phyloP scores from a whole-genome alignment of 1,140 invertebrate species.

The Saxidomus purpurata region DNA sequence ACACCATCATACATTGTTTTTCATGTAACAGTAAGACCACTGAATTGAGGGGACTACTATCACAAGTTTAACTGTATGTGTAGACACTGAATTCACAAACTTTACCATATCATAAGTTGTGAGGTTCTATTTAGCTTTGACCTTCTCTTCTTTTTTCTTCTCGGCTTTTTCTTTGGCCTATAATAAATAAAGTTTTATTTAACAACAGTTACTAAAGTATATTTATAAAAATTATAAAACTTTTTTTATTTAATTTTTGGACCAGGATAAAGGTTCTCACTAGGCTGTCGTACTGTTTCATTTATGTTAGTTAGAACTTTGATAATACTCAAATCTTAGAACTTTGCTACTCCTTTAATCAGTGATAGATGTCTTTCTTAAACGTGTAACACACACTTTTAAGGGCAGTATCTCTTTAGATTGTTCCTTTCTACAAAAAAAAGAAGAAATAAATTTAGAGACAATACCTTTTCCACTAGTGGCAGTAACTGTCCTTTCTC shows the following conservation, averaged over 20 bases:
- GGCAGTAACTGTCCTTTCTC: slow-evolving; percentile 95
- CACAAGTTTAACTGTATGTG: too few relatives aligned
- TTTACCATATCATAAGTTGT: too few relatives aligned
- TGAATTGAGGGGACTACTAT: too few relatives aligned
- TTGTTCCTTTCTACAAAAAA: too few relatives aligned
- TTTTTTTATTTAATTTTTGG: background rate
- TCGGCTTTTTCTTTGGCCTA: slow-evolving; percentile 79
- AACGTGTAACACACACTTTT: too few relatives aligned
- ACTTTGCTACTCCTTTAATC: background rate
- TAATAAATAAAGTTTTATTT: slow-evolving; percentile 49
- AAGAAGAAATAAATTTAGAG: too few relatives aligned
- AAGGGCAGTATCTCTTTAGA: too few relatives aligned
- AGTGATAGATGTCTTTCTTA: background rate
- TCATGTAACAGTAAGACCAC: too few relatives aligned
- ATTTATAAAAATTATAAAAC: background rate
- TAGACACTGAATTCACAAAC: too few relatives aligned
- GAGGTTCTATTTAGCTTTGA: slow-evolving; percentile 41
- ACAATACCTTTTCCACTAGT: slow-evolving; percentile 84
- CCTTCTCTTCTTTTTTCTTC: slow-evolving; percentile 77
- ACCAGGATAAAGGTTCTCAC: background rate
- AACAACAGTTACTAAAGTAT: background rate
- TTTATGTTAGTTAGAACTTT: background rate
- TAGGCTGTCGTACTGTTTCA: too few relatives aligned
- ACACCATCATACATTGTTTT: too few relatives aligned
- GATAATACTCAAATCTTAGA: background rate